Conservation (phyloP, 1,140 invertebrate species). For the Zaprionus davidi region DNA sequence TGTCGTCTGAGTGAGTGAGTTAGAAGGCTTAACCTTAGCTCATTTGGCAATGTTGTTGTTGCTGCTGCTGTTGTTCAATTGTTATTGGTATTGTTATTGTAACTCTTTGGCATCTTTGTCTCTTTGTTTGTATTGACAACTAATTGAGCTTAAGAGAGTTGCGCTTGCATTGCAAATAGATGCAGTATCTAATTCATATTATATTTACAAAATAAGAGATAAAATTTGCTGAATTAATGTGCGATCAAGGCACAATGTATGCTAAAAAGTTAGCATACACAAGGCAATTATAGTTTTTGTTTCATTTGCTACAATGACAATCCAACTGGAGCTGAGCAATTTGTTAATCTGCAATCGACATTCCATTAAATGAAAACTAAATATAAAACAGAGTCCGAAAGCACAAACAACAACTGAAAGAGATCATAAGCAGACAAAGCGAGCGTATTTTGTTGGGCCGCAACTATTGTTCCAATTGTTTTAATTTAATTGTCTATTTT, state of each 20-base stretch:
- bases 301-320: background rate
- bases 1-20: background rate
- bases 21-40: too few species aligned
- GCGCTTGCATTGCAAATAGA: background rate
- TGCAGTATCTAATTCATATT: background rate
- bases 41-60: background rate
- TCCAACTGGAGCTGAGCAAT: background rate
- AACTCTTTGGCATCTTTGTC: background rate
- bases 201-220: background rate
- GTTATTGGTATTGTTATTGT: background rate
- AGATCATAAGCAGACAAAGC: conserved; percentile 63
- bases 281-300: background rate
- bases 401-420: conserved; percentile 40
- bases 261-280: background rate
- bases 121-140: background rate
- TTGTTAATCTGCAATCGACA: conserved; percentile 5
- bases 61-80: background rate
- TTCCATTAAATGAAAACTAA: conserved; percentile 13
- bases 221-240: background rate
- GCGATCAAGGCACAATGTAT: background rate
- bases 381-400: conserved; percentile 3
- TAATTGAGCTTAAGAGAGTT: background rate
- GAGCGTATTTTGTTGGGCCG: conserved; percentile 56
- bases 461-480: conserved; percentile 61
- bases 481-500: conserved; percentile 63